Conservation (phyloP, 2,888 invertebrate species). For the Marronus borbonicus region DNA sequence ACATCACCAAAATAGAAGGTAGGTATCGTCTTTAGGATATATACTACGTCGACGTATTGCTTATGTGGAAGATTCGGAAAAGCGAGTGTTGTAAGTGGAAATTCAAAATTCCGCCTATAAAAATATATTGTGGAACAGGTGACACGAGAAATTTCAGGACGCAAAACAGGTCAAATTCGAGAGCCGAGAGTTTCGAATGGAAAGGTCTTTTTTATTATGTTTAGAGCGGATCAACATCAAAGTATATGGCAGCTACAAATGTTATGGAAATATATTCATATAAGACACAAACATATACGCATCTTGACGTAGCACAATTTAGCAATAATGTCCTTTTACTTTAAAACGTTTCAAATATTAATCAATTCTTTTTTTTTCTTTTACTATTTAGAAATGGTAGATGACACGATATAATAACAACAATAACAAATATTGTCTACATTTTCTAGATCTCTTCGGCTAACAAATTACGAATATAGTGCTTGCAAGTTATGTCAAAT, state of each 20-base stretch:
- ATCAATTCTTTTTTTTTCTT: no score
- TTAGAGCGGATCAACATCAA: neutral
- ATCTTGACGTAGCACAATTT: no score
- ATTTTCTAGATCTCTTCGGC: no score
- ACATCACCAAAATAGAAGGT: neutral
- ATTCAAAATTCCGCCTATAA: constrained; percentile 16
- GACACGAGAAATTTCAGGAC: constrained; percentile 2
- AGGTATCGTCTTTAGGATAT: neutral
- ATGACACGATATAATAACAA: no score
- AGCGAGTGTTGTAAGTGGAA: neutral
- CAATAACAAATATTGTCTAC: no score
- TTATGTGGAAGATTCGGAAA: constrained; percentile 4
- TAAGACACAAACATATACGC: neutral
- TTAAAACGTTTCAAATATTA: no score
- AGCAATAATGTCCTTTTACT: no score
- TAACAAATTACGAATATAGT: no score
- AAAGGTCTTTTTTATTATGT: neutral
- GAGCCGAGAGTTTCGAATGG: neutral
- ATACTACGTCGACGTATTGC: neutral
- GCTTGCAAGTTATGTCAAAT: no score
- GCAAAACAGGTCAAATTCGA: constrained; percentile 20
- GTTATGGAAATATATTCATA: neutral
- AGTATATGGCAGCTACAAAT: neutral
- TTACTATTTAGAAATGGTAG: no score
- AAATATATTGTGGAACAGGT: neutral